phyloP scores from a whole-genome alignment of 2,797 vertebrate species.

The Lates japonicus region DNA sequence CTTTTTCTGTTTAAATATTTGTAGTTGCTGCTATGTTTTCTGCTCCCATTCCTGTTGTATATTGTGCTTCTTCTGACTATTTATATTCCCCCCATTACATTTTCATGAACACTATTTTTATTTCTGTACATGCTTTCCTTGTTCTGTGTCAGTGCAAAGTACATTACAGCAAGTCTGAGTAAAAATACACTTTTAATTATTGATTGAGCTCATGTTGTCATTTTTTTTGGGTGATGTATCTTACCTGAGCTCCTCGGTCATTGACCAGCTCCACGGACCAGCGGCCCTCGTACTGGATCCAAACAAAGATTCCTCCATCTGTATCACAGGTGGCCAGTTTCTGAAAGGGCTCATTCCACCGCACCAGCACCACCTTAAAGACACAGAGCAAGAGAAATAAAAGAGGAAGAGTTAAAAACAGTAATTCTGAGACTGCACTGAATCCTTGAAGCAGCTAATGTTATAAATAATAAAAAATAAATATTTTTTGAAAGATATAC shows the following conservation, averaged over 20 bases:
- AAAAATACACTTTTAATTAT: not conserved
- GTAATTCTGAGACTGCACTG: not conserved
- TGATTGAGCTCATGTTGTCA: not conserved
- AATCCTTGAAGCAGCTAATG: not conserved
- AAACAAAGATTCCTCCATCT: constrained; percentile 99
- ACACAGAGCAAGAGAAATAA: constrained; percentile 34
- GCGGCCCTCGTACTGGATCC: constrained; percentile 99
- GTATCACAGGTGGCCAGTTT: constrained; percentile 99
- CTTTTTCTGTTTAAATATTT: not conserved
- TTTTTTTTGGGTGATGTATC: too few species aligned
- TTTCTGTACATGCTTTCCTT: not conserved
- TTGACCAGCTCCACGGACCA: constrained; percentile 99
- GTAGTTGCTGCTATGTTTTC: not conserved
- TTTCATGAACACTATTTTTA: constrained; percentile 1
- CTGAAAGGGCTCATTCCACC: constrained; percentile 99
- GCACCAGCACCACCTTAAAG: constrained; percentile 95
- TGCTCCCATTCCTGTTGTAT: not conserved
- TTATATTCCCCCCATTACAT: not conserved
- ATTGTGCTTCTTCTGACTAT: not conserved
- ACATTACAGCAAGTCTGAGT: not conserved
- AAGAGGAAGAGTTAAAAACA: not conserved
- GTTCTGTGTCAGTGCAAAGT: not conserved
- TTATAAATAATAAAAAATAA: not conserved
- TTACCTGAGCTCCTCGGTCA: constrained; percentile 98
- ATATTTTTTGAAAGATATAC: too few species aligned